Evolutionary conservation across 2,888 invertebrate genomes (phyloP), one percentile per base, ranked within the genome.

Genomic region (Bruchidius siliquastri): DNA sequence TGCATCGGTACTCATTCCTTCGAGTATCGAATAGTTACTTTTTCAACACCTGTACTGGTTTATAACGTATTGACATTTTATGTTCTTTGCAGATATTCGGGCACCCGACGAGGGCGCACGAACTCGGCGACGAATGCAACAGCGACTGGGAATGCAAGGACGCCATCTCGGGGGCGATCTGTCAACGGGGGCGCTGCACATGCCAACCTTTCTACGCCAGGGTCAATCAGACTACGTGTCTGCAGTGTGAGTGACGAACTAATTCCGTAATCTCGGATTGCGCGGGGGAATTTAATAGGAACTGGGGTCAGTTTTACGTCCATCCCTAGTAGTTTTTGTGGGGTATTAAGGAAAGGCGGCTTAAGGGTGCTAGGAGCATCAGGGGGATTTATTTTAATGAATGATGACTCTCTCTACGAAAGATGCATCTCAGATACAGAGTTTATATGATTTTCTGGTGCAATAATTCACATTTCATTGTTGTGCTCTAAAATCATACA

Each of bases 131-230:
- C 74, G 87, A 88, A 77, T 94, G 94, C 84, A 88, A 88, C 77
- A 87, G 88, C 72, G 90, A 90, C 82, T 87, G 87, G 79, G 92
- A 93, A 80, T 94, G 94, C 85, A 88, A 88, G 78, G 87, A 87
- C 69, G 85, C 86, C 72, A 89, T 92, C 76, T 85, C 88, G 74
- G 90, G 92, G 82, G 90, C 93, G 77, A 89, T 89, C 76, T 94
- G 94, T 85, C 86, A 89, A 78, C 87, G 88, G 82, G 94, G 94
- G 80, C 89, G 90, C 78, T 96, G 96, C 88, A 90, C 91, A 75
- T 96, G 96, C 86, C 92, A 92, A 85, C 93, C 95, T 49, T 95
- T 94, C 87, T 94, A 91, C 86, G 95, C 95, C 66, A 90, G 90
- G 84, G 91, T 92, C 85, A 94, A 96, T 87, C 90, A 90, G 81